Evolutionary conservation across 2,113 vertebrate genomes (phyloP), one percentile per base, ranked within the genome.

Genomic region (Ptilonorhynchus violaceus): DNA sequence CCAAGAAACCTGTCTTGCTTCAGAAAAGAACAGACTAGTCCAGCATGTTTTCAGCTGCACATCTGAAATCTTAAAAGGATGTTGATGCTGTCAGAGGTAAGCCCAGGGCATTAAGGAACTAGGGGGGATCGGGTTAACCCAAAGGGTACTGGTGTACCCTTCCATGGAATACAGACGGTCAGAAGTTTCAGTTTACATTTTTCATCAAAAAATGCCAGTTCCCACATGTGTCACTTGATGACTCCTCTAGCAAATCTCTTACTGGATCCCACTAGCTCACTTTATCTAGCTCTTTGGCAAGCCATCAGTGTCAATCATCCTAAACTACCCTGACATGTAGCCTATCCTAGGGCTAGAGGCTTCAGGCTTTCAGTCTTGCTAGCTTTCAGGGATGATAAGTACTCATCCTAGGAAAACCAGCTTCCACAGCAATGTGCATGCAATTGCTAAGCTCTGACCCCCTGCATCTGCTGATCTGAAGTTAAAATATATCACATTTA

Each of bases 271-370:
- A 6, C 74, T 52, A 85, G 62, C 44, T 93, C 6, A 3, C 31
- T 75, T 74, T 44, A 82, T 72, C 62, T n/a, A 79, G 62, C 33
- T 85, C 59, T 88, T 83, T 49, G 89, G 76, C 63, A 75, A 56
- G 53, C 52, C 66, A 85, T 85, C 94, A 82, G 66, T 41, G 70
- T 79, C 93, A 88, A 52, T 85, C 88, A 92, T 20, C 41, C 53
- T 37, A 15, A 88, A 75, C 62, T 13, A 41, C 44, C 52, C 70
- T 53, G 62, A 85, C 56, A 23, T 0, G 2, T 1, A 81, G 49
- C 44, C 88, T 75, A 10, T 53, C 75, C 53, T 30, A 52, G 20
- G 35, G 78, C 53, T 44, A 47, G 25, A 79, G 70, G 58, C 85
- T 92, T 64, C 41, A 64, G 53, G 74, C 69, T 93, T 82, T 75